A percentile compares a stretch with the other conserved stretches of the same genome.
phyloP scores from a whole-genome alignment of 2,888 invertebrate species.

The Hydroisotoma schaefferi region DNA sequence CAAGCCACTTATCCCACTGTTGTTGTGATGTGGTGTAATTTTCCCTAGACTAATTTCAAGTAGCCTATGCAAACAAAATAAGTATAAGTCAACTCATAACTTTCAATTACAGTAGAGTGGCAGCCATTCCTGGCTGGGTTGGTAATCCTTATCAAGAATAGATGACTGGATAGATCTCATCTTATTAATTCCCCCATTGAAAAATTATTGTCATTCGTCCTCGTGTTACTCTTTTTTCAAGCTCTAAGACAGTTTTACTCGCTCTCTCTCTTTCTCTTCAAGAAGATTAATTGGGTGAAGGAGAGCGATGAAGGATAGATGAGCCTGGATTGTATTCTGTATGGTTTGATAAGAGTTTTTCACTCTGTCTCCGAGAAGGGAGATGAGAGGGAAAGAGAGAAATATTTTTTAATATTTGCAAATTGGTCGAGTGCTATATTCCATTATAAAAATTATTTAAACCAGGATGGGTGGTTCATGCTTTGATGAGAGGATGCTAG shows the following conservation, averaged over 20 bases:
- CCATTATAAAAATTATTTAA: slow-evolving; percentile 33
- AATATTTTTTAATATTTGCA: slow-evolving; percentile 48
- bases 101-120: slow-evolving; percentile 13
- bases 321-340: too few species aligned
- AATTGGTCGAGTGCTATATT: slow-evolving; percentile 46
- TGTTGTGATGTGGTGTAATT: slow-evolving; percentile 11
- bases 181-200: slow-evolving; percentile 18
- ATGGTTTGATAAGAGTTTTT: neutral
- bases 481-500: neutral
- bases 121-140: neutral
- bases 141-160: slow-evolving; percentile 1
- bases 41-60: slow-evolving; percentile 3
- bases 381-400: slow-evolving; percentile 25
- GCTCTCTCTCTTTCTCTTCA: slow-evolving; percentile 15
- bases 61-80: slow-evolving; percentile 15
- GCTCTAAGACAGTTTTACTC: slow-evolving; percentile 3
- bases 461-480: neutral
- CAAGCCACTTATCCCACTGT: slow-evolving; percentile 9
- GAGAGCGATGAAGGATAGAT: slow-evolving; percentile 4
- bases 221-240: slow-evolving; percentile 11
- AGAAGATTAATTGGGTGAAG: slow-evolving; percentile 25
- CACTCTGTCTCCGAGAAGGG: slow-evolving; percentile 5
- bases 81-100: slow-evolving; percentile 13
- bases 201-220: slow-evolving; percentile 19
- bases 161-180: slow-evolving; percentile 15